These are phyloP conservation scores for Actinernus sp. DNA, from an alignment of 92 coral and sea anemone genomes.

Conservation along the genomic window DNA sequence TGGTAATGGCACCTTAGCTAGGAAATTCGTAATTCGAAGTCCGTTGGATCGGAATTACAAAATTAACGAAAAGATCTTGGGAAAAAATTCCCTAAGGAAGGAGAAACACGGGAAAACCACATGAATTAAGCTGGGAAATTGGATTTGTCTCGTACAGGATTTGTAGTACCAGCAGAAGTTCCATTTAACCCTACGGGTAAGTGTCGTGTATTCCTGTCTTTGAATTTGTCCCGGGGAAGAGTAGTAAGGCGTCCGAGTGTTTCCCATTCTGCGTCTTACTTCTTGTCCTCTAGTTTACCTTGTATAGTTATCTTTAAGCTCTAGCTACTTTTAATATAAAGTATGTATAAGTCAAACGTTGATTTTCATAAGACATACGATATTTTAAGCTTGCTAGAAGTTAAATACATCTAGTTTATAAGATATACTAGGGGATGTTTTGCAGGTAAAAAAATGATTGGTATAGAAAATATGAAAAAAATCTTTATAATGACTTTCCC, in stretches of 20 bases:
- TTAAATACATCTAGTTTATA: background rate
- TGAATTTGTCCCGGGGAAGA: too few species aligned
- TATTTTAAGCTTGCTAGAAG: background rate
- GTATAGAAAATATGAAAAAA: background rate
- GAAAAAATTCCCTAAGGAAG: slow-evolving; percentile 63
- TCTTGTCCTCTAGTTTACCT: too few species aligned
- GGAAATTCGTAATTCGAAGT: slow-evolving; percentile 74
- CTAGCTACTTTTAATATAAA: too few species aligned
- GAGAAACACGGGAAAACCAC: slow-evolving; percentile 28
- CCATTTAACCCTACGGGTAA: slow-evolving; percentile 62
- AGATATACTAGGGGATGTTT: background rate
- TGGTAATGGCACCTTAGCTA: slow-evolving; percentile 87
- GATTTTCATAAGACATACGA: too few species aligned
- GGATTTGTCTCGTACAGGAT: slow-evolving; percentile 38
- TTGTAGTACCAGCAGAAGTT: slow-evolving; percentile 29
- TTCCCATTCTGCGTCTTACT: too few species aligned
- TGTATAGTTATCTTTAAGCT: too few species aligned
- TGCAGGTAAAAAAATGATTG: too few species aligned
- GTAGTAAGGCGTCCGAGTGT: too few species aligned
- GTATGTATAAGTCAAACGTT: too few species aligned
- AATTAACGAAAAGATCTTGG: slow-evolving; percentile 71
- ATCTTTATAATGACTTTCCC: too few species aligned
- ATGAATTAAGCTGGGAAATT: slow-evolving; percentile 28
- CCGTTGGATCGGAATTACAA: slow-evolving; percentile 46
- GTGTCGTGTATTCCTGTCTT: too few species aligned